Base-by-base conservation (phyloP, 2,888 invertebrate species). In the Tenodera sinensis region DNA sequence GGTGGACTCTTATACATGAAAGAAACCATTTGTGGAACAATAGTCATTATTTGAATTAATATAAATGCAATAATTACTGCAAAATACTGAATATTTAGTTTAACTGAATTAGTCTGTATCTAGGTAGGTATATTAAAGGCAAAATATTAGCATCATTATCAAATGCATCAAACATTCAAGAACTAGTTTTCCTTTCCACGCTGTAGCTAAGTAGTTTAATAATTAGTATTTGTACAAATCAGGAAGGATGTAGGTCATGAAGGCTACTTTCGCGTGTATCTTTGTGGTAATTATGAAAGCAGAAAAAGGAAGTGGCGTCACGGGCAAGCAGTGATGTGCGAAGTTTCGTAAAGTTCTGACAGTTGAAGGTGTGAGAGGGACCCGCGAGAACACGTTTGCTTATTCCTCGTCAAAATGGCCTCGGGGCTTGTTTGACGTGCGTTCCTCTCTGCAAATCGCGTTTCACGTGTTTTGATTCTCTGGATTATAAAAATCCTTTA, bases 301-400 rank as follows among this genome's bases (percentile, higher is more conserved):
- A 71, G 54, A 20, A 83, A 34, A 25, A 34, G 89, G 89, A 89
- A 89, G 47, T 85, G 27, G 87, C 89, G 89, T 89, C 89, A 89
- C 87, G 42, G 87, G 83, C 20, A 89, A 54, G 82, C 86, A 83
- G 89, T 83, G 86, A 81, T 85, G 89, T 71, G 84, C 83, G 54
- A 84, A 30, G 9, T 84, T 84, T 30, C 28, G 28, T 34, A 30
- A 28, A 30, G 84, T 84, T 3, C 30, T 34, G 85, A 47, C 85
- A 47, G 85, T 27, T 47, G 47, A 47, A 34, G 85, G 34, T 15
- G 25, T 47, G 85, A 47, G 27, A 47, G 84, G 15, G 34, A 25
- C 85, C 42, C 14, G 42, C n/a, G 47, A n/a, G 85, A 47, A 83
- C 28, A n/a, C 83, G 83, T 30, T 30, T 83, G 6, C 54, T 71